Percentiles rank a stretch among this genome's conserved stretches.
These are phyloP conservation scores for Hypena proboscidalis DNA, from an alignment of 2,888 invertebrate species.

Conservation along the genomic window DNA sequence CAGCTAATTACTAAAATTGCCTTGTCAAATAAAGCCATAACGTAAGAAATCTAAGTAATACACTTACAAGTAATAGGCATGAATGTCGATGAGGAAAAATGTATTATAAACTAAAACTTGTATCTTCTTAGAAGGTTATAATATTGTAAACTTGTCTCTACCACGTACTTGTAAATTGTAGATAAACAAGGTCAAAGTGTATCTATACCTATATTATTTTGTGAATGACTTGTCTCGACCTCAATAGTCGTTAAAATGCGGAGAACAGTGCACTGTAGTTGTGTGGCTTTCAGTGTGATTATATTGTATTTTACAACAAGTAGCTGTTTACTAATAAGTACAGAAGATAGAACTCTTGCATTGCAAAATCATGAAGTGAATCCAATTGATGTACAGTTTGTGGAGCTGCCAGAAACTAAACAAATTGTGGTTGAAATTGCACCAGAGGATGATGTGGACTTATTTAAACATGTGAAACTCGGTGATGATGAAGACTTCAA, in stretches of 20 bases:
- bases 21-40: too few species aligned
- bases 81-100: too few species aligned
- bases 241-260: constrained; percentile 53
- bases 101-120: too few species aligned
- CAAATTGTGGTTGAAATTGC: constrained; percentile 17
- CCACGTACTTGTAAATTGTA: constrained; percentile 39
- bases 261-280: constrained; percentile 35
- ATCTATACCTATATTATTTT: constrained; percentile 41
- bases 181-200: constrained; percentile 59
- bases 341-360: constrained; percentile 13
- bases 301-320: constrained; percentile 39
- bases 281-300: constrained; percentile 35
- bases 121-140: constrained; percentile 26
- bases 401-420: constrained; percentile 6
- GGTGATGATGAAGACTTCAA: constrained; percentile 7
- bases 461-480: constrained; percentile 1
- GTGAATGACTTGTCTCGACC: constrained; percentile 22
- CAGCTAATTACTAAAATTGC: too few species aligned
- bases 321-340: constrained; percentile 31
- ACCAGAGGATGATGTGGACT: constrained; percentile 12
- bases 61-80: too few species aligned
- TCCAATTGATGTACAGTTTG: constrained; percentile 6
- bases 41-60: too few species aligned
- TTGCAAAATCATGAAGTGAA: constrained; percentile 8
- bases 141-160: constrained; percentile 25